phyloP scores from a whole-genome alignment of 2,888 invertebrate species.

The Drosophila koepferae region DNA sequence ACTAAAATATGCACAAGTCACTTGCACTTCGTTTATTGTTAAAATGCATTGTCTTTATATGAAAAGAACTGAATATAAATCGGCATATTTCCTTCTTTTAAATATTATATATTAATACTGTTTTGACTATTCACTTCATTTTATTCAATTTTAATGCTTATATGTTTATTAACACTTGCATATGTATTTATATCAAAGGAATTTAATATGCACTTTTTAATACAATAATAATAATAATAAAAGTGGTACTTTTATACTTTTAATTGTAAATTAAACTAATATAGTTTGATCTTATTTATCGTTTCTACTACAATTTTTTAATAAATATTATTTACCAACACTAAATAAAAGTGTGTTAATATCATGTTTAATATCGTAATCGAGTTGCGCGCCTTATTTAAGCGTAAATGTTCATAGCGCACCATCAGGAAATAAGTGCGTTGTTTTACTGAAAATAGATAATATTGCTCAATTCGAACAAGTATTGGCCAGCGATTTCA shows the following conservation, averaged over 20 bases:
- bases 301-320: too few relatives aligned
- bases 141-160: background rate
- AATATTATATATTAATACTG: background rate
- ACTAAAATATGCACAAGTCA: background rate
- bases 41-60: too few relatives aligned
- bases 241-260: too few relatives aligned
- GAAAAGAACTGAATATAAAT: background rate
- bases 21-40: background rate
- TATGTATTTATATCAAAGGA: background rate
- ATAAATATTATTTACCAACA: too few relatives aligned
- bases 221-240: too few relatives aligned
- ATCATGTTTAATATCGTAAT: background rate
- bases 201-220: background rate
- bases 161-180: background rate
- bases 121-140: background rate
- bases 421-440: conserved; percentile 53
- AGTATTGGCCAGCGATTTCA: conserved; percentile 21
- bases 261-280: too few relatives aligned
- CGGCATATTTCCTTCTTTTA: background rate
- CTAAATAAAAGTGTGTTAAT: too few relatives aligned
- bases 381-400: background rate
- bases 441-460: conserved; percentile 37
- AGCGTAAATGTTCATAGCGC: too few relatives aligned
- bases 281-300: too few relatives aligned
- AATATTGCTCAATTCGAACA: conserved; percentile 40